Conservation (phyloP, 2,797 vertebrate species). For the Eremophila alpestris region DNA sequence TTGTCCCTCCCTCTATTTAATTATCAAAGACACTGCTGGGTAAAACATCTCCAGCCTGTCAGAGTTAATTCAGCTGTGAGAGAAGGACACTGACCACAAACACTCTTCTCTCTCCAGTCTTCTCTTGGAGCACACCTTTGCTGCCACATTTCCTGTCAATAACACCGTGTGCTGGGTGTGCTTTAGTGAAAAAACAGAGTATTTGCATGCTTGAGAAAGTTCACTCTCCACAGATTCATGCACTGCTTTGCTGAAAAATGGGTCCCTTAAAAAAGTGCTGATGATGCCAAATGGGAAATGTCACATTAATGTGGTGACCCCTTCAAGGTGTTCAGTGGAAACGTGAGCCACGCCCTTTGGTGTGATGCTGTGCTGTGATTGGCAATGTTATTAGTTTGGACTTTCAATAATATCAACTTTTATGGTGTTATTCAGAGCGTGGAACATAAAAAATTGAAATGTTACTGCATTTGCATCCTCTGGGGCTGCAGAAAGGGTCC, state of each 20-base stretch:
- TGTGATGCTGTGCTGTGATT: not conserved
- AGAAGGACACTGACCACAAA: not conserved
- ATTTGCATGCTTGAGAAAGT: not conserved
- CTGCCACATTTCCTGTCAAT: not conserved
- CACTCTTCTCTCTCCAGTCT: accelerated
- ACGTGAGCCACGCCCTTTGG: not conserved
- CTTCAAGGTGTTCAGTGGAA: not conserved
- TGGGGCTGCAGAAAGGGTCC: not conserved
- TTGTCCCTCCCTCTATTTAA: not conserved
- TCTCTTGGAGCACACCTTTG: not conserved
- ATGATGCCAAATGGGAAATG: not conserved
- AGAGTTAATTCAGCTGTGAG: not conserved
- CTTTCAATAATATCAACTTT: not conserved
- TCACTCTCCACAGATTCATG: not conserved
- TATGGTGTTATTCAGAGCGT: not conserved
- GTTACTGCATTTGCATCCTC: accelerated
- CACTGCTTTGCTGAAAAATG: not conserved
- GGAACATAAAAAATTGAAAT: not conserved
- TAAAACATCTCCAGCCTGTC: not conserved
- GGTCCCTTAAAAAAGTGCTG: not conserved
- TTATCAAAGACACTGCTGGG: not conserved
- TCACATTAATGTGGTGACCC: not conserved
- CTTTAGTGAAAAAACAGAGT: not conserved
- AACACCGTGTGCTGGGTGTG: accelerated
- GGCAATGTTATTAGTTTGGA: not conserved